Percentiles rank a stretch among this genome's conserved stretches.
Evolutionary conservation across 2,888 invertebrate species (phyloP).

Genomic region (Cataglyphis cursor): DNA sequence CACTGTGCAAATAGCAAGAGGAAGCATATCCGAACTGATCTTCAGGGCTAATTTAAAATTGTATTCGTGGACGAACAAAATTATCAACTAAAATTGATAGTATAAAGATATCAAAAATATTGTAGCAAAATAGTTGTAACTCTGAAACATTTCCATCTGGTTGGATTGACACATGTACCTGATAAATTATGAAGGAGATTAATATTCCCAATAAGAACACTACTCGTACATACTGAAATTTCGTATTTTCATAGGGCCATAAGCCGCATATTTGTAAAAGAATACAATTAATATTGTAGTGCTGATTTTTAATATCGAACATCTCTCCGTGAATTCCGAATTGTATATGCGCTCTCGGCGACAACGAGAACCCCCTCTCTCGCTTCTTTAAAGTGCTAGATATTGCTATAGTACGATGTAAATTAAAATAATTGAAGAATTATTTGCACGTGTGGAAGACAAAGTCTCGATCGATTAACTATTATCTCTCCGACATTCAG

Average conservation of each 20-base stretch:
- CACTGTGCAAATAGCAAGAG: neutral
- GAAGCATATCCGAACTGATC: conserved; percentile 8
- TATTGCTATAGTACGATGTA: neutral
- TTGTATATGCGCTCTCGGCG: neutral
- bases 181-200: neutral
- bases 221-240: conserved; percentile 30
- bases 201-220: neutral
- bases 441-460: neutral
- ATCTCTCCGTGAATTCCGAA: neutral
- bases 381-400: neutral
- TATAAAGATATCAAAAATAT: conserved; percentile 1
- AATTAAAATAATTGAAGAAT: conserved; percentile 25
- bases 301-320: too few relatives aligned
- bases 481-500: neutral
- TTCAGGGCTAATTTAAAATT: conserved; percentile 7
- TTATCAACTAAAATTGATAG: neutral
- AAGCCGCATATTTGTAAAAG: conserved; percentile 12
- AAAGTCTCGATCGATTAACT: conserved; percentile 8
- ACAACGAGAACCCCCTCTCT: neutral
- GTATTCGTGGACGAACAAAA: neutral
- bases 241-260: conserved; percentile 39
- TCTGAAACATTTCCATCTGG: neutral
- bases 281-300: conserved; percentile 26
- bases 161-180: conserved; percentile 6
- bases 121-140: neutral